A percentile compares a stretch with the other conserved stretches of the same genome.
Evolutionary conservation across 2,113 vertebrate species (phyloP).

Genomic region (Cyprinus carpio): DNA sequence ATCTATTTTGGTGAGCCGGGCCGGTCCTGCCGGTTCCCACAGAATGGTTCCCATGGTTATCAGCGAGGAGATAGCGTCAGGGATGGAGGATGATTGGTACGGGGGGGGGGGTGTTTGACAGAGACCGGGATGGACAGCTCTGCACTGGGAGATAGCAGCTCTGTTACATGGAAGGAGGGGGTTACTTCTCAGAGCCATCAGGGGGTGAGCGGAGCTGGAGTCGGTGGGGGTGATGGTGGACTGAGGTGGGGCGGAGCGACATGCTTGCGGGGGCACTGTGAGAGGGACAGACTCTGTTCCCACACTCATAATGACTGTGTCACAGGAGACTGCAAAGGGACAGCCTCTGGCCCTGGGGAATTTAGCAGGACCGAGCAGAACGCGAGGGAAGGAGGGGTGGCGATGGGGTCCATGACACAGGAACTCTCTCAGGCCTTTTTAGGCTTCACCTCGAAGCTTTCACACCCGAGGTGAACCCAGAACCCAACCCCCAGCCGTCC

Average conservation of each 20-base stretch:
- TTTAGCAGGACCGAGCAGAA: conserved; percentile 63
- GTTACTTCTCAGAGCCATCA: conserved; percentile 69
- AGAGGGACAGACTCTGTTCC: conserved; percentile 79
- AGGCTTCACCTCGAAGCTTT: conserved; percentile 69
- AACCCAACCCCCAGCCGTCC: conserved; percentile 47
- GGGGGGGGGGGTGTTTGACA: conserved; percentile 66
- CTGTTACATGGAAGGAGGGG: conserved; percentile 60
- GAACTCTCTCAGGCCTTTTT: conserved; percentile 71
- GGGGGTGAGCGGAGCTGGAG: conserved; percentile 55
- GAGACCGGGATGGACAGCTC: conserved; percentile 75
- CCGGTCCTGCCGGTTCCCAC: conserved; percentile 78
- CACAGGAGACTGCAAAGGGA: conserved; percentile 83
- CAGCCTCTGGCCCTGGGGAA: conserved; percentile 73
- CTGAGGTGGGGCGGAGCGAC: conserved; percentile 56
- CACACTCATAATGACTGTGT: conserved; percentile 85
- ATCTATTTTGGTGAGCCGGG: conserved; percentile 78
- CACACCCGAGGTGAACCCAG: conserved; percentile 70
- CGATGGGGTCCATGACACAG: conserved; percentile 69
- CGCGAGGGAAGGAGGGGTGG: conserved; percentile 30
- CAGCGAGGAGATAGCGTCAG: conserved; percentile 73
- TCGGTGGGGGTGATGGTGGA: conserved; percentile 44
- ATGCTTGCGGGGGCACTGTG: conserved; percentile 52
- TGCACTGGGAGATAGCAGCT: conserved; percentile 76
- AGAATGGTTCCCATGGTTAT: conserved; percentile 83
- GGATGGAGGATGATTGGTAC: conserved; percentile 54